A percentile compares a stretch with the other conserved stretches of the same genome.
phyloP scores from a whole-genome alignment of 2,113 vertebrate species.

The Tapirus terrestris region DNA sequence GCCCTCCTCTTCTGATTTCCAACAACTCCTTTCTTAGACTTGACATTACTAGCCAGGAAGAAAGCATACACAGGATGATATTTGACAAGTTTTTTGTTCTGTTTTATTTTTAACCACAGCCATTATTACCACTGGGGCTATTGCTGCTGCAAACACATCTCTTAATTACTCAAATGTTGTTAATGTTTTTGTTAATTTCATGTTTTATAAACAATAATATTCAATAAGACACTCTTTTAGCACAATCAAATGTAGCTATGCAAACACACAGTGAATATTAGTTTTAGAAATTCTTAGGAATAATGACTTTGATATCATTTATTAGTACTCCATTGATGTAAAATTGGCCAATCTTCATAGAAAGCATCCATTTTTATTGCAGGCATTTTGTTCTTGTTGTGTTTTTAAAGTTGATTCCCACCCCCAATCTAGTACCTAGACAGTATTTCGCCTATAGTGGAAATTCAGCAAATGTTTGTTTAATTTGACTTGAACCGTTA shows the following conservation, averaged over 20 bases:
- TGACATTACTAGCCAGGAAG: background rate
- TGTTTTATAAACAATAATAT: conserved; percentile 43
- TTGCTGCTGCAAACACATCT: background rate
- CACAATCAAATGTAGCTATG: background rate
- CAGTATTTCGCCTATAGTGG: background rate
- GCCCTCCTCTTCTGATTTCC: background rate
- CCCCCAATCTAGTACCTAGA: background rate
- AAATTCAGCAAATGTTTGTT: conserved; percentile 23
- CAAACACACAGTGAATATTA: background rate
- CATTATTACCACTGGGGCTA: background rate
- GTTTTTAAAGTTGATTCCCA: background rate
- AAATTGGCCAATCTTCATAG: background rate
- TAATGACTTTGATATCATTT: background rate
- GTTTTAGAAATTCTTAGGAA: conserved; percentile 26
- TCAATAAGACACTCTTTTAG: background rate
- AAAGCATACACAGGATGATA: background rate
- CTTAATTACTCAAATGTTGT: background rate
- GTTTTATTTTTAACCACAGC: background rate
- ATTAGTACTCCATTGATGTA: background rate
- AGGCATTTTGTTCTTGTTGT: background rate
- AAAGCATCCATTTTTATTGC: background rate
- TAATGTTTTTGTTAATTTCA: conserved; percentile 5
- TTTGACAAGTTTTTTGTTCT: background rate
- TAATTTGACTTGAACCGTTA: conserved; percentile 46
- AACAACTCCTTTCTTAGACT: background rate